Evolutionary conservation across 2,888 invertebrate genomes (phyloP).

Genomic region (Meganola albula): DNA sequence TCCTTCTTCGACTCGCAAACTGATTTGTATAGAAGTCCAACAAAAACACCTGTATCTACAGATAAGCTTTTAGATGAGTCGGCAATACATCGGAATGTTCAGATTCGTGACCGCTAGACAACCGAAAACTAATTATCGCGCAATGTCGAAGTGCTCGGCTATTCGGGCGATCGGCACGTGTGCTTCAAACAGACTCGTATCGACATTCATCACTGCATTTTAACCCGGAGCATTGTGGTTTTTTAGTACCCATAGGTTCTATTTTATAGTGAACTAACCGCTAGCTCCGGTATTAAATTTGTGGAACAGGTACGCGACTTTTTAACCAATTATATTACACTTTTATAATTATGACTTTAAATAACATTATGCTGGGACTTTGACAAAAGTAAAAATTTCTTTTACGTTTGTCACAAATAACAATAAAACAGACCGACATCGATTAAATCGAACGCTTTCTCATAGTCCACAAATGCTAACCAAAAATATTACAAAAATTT

Average conservation of each 20-base stretch:
- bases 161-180: constrained; percentile 26
- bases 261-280: constrained; percentile 3
- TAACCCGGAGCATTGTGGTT: constrained; percentile 12
- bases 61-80: constrained; percentile 54
- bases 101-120: constrained; percentile 55
- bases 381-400: no score
- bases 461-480: no score
- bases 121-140: constrained; percentile 61
- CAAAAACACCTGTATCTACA: constrained; percentile 54
- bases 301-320: no score
- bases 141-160: constrained; percentile 36
- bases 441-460: no score
- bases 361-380: no score
- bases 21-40: constrained; percentile 47
- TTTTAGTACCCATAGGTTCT: constrained; percentile 9
- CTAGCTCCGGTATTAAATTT: no score
- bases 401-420: no score
- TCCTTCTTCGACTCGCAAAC: no score
- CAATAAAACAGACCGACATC: no score
- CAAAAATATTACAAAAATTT: no score
- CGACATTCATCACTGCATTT: constrained; percentile 22
- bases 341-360: no score
- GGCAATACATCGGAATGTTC: constrained; percentile 54
- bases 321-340: no score
- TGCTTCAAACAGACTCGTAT: constrained; percentile 21